A percentile compares a stretch with the other conserved stretches of the same genome.
Evolutionary conservation across 1,140 invertebrate species (phyloP).

Genomic region (Bicyclus anynana): DNA sequence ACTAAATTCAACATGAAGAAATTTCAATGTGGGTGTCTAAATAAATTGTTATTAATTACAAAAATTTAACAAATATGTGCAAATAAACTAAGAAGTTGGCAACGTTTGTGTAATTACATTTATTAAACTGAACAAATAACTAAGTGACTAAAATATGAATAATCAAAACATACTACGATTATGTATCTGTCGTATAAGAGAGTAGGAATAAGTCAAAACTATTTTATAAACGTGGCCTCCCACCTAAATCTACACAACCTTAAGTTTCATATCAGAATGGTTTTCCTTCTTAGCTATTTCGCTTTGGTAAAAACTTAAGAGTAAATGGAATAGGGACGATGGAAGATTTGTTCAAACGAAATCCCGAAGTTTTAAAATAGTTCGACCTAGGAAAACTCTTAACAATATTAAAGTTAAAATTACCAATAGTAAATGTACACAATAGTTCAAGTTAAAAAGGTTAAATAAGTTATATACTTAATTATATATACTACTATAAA

Average conservation of each 20-base stretch:
- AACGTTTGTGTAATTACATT: constrained; percentile 72
- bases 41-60: constrained; percentile 76
- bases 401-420: constrained; percentile 26
- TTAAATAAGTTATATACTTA: constrained; percentile 25
- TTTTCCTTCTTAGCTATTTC: constrained; percentile 1
- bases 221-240: constrained; percentile 36
- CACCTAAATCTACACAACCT: constrained; percentile 55
- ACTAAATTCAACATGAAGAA: constrained; percentile 74
- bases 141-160: constrained; percentile 72
- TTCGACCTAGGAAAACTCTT: constrained; percentile 28
- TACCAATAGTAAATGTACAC: constrained; percentile 23
- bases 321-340: constrained; percentile 8
- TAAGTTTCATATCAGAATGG: constrained; percentile 16
- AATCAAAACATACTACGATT: constrained; percentile 60
- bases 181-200: constrained; percentile 38
- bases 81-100: constrained; percentile 76
- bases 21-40: constrained; percentile 68
- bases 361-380: constrained; percentile 16
- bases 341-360: background rate
- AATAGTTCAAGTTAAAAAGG: constrained; percentile 24
- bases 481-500: constrained; percentile 14
- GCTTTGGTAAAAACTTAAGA: constrained; percentile 7
- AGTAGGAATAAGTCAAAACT: constrained; percentile 40
- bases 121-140: constrained; percentile 71
- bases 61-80: constrained; percentile 76